Evolutionary conservation across 2,797 vertebrate genomes (phyloP).

Genomic region (Forpus xanthops): DNA sequence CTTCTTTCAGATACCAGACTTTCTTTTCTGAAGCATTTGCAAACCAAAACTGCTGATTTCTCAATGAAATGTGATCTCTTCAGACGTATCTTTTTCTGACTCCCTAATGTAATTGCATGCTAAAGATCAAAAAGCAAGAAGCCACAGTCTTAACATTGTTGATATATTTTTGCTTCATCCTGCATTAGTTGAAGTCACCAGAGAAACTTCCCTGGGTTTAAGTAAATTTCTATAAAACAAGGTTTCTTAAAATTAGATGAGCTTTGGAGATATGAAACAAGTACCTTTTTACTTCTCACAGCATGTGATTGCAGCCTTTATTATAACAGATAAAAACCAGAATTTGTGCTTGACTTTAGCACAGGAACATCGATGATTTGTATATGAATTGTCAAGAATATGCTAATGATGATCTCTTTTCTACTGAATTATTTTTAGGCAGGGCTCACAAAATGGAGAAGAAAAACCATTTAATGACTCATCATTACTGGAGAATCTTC

Average conservation of each 20-base stretch:
- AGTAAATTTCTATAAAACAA: not conserved
- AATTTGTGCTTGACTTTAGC: not conserved
- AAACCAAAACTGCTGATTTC: not conserved
- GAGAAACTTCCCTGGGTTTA: not conserved
- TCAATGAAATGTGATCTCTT: not conserved
- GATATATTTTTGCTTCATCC: not conserved
- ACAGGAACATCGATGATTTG: not conserved
- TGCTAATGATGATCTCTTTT: not conserved
- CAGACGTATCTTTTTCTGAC: not conserved
- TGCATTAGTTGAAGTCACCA: not conserved
- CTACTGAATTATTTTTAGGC: conserved; percentile 76
- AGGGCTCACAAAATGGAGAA: conserved; percentile 85
- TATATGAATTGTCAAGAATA: not conserved
- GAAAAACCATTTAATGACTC: conserved; percentile 90
- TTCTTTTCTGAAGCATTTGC: not conserved
- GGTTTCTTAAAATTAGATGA: not conserved
- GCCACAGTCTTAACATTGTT: not conserved
- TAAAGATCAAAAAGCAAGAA: not conserved
- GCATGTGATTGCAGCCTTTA: not conserved
- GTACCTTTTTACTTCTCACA: not conserved
- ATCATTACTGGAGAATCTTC: conserved; percentile 95
- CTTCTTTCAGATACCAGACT: not conserved
- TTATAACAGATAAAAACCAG: not conserved
- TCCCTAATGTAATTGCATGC: not conserved
- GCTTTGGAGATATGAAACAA: not conserved